Base-by-base conservation (phyloP, 2,113 vertebrate species). In the Gnathonemus echidnorhynchus region DNA sequence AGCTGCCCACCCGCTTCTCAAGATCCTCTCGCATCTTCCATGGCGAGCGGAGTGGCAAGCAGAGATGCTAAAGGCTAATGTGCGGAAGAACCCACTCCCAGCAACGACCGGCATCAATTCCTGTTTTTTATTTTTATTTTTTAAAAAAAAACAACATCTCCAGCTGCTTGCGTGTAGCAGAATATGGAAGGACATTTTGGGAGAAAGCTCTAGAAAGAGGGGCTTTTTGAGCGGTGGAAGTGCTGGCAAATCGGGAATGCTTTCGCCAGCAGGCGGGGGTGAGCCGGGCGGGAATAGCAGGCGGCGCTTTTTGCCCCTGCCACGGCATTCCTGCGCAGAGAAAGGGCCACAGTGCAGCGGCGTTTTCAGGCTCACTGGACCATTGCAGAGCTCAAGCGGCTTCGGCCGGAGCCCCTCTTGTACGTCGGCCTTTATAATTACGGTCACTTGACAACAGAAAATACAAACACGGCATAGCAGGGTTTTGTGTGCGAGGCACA, bases 381-480 rank as follows among this genome's bases (percentile, higher is more conserved):
- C 85, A 52, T 49, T 42, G 46, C 42, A 27, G 46, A 17, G 77
- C 42, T 62, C 52, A 58, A 86, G 84, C 83, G 56, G 89, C 56
- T 50, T 53, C 86, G 17, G 58, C 74, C 52, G 50, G 85, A 87
- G 56, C 45, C 85, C 42, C 46, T 87, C 84, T 90, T 66, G 45
- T 90, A 87, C 52, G 58, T 31, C 56, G 48, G 46, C 56, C 74
- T 70, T 88, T 58, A 90, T 85, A 90, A 88, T 62, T 89, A 85
- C 88, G 66, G 31, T 31, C 85, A 62, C 87, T 88, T 88, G 90
- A 88, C 45, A 53, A 80, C 52, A 88, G 49, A 86, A 90, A 89
- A 90, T 70, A 90, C 58, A 90, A 90, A 90, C 90, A 88, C 45
- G 24, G 56, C 48, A 88, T 31, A 58, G 89, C 62, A 84, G 66